Base-by-base conservation (phyloP, 2,113 vertebrate species). In the Pelobates fuscus region DNA sequence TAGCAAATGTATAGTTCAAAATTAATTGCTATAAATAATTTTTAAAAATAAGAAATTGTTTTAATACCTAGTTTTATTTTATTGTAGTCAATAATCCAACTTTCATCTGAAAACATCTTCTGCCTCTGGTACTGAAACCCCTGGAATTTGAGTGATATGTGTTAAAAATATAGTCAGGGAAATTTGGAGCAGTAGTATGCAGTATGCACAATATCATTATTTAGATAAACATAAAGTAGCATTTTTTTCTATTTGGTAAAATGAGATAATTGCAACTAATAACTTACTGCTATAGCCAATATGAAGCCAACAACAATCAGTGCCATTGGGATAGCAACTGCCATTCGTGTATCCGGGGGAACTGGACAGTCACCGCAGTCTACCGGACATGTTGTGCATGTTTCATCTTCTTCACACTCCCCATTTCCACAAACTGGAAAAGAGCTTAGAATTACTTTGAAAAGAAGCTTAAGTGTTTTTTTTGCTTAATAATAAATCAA, bases 31-130 rank as follows among this genome's bases (percentile, higher is more conserved):
- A n/a, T n/a, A n/a, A n/a, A n/a, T n/a, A n/a, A n/a, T n/a, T n/a
- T n/a, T n/a, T n/a, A n/a, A n/a, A n/a, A n/a, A n/a, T n/a, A n/a
- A n/a, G n/a, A n/a, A 10, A 37, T 37, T 37, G 32, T 21, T 49
- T 77, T 73, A 76, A 81, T 76, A 95, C 90, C 90, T 90, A 93
- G 89, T 88, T 94, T 92, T 23, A 94, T 93, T 2, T 82, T 74
- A 17, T 25, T 76, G 66, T 93, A 94, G 77, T 94, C 89, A 55
- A 94, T 93, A 84, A 94, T 90, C 92, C 91, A 95, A 80, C 91
- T 94, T 86, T 95, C 91, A 79, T 94, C 91, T 90, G 91, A 93
- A 84, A 96, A 79, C 77, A 94, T 85, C 81, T 92, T 96, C 86
- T 93, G 87, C 59, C 92, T 94, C 86, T 97, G 93, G 81, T 93